A percentile compares a stretch with the other conserved stretches of the same genome.
phyloP scores from a whole-genome alignment of 2,797 vertebrate species.

The Helostoma temminkii region DNA sequence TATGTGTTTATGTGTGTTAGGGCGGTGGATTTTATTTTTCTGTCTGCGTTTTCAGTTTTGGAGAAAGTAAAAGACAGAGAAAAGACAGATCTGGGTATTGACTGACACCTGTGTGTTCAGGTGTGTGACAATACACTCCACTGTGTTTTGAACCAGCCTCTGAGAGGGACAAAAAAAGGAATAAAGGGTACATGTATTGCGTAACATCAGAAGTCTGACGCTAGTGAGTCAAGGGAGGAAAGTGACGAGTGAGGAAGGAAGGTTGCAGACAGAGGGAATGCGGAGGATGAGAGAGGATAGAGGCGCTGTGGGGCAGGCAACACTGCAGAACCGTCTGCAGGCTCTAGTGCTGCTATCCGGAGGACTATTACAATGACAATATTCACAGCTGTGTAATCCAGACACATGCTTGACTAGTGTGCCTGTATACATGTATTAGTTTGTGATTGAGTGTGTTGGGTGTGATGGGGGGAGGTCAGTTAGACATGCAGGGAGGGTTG shows the following conservation, averaged over 20 bases:
- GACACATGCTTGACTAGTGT: constrained; percentile 20
- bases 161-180: constrained; percentile 36
- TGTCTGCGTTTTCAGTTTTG: constrained; percentile 1
- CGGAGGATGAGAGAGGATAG: constrained; percentile 64
- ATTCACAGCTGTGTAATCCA: constrained; percentile 28
- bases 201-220: constrained; percentile 60
- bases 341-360: constrained; percentile 35
- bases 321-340: constrained; percentile 60
- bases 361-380: constrained; percentile 50
- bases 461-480: constrained; percentile 21
- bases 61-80: background rate
- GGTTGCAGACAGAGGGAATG: constrained; percentile 40
- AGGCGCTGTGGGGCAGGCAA: constrained; percentile 39
- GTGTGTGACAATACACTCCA: constrained; percentile 14
- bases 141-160: constrained; percentile 30
- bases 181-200: constrained; percentile 56
- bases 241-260: constrained; percentile 14
- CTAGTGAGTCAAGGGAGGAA: constrained; percentile 36
- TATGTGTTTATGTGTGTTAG: background rate
- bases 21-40: constrained; percentile 1
- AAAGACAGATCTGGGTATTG: constrained; percentile 20
- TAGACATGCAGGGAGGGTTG: constrained; percentile 53
- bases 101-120: constrained; percentile 18
- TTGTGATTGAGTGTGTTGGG: constrained; percentile 26
- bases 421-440: constrained; percentile 5